Conservation (phyloP, 2,113 vertebrate genomes). For the Ctenomys sociabilis region DNA sequence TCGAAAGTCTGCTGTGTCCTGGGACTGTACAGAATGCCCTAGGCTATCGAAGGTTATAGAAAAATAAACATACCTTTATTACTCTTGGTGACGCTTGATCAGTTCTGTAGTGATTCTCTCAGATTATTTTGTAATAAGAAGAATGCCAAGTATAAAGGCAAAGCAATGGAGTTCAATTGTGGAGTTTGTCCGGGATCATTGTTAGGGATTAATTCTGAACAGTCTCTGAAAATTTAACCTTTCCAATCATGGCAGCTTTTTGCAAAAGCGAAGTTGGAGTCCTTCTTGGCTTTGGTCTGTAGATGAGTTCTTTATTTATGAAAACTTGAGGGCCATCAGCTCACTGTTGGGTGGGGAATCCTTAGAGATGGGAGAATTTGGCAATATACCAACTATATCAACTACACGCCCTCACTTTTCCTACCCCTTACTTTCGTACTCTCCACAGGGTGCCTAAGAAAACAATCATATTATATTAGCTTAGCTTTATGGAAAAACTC, state of each 20-base stretch:
- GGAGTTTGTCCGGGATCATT: not conserved
- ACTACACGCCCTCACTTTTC: constrained; percentile 35
- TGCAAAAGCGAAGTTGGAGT: not conserved
- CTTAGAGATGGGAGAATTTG: constrained; percentile 65
- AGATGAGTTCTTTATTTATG: constrained; percentile 53
- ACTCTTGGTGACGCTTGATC: not conserved
- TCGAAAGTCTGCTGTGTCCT: not conserved
- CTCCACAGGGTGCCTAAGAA: constrained; percentile 73
- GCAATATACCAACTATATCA: constrained; percentile 64
- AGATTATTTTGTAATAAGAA: not conserved
- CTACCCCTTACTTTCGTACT: constrained; percentile 46
- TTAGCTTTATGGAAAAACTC: constrained; percentile 80
- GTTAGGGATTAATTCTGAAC: not conserved
- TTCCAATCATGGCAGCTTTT: not conserved
- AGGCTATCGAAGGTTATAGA: not conserved
- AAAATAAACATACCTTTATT: not conserved
- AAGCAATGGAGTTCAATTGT: not conserved
- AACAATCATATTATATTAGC: constrained; percentile 81
- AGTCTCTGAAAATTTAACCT: not conserved
- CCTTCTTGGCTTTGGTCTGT: not conserved
- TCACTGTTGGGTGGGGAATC: constrained; percentile 44
- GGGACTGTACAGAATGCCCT: not conserved
- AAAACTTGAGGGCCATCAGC: constrained; percentile 48
- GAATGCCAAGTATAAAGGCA: not conserved
- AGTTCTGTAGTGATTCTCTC: not conserved